Evolutionary conservation across 2,797 vertebrate species (phyloP), one percentile per base, ranked within the genome.

Genomic region (Macroramphosus scolopax): DNA sequence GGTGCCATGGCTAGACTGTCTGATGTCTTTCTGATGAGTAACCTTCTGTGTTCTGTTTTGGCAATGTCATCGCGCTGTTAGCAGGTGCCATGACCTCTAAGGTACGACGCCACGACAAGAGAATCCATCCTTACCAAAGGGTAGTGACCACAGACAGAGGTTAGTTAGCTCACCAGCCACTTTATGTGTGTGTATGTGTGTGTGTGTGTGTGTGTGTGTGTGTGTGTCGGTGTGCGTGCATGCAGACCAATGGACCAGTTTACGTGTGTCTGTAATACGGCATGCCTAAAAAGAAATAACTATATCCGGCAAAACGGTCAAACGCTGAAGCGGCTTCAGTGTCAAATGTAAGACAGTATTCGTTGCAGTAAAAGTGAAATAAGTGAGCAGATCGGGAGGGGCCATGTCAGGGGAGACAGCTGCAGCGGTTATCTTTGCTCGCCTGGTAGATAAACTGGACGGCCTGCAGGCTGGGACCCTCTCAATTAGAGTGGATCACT

Each of bases 61-160:
- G 94, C 92, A 85, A 91, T 78, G 84, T 82, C 73, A 78, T 96
- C 94, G 92, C 92, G 91, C 93, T 94, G 92, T 94, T 92, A 99
- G 94, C 97, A 98, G 97, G 96, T 96, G 95, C 97, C 91, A 94
- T 99, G 95, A 95, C 95, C 93, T 93, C 95, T 97, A 98, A 99
- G 95, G 93, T 98, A 92, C 96, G 96, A 94, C 98, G 97, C 94
- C 95, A 98, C 93, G 96, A 99, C 93, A 97, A 98, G 95, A 95
- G 97, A 89, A 94, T 98, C 94, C 97, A 98, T 95, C 97, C 97
- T 97, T 99, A 99, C 95, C 97, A 98, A 98, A 99, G 97, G 96
- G 93, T 99, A 95, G 92, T 98, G 96, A 96, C 95, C 94, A 93
- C 95, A 96, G 97, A 98, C 94, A 93, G 97, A 99, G 97, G 97